A percentile compares a stretch with the other conserved stretches of the same genome.
Evolutionary conservation across 2,888 invertebrate genomes (phyloP).

Genomic region (Plusia festucae): DNA sequence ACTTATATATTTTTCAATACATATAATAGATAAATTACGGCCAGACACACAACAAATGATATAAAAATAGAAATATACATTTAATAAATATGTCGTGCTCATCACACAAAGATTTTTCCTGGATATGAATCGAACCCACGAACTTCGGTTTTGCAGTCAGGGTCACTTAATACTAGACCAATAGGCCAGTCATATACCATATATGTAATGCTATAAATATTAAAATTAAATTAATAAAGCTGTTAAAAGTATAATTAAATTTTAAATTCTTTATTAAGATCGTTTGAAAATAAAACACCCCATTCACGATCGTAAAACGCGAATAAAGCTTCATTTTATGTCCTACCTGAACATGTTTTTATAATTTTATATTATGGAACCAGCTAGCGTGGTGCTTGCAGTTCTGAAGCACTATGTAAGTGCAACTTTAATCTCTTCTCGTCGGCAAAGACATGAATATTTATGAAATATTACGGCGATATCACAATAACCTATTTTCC

Average conservation of each 20-base stretch:
- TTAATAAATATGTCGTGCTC: too few relatives aligned
- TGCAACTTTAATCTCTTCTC: slow-evolving; percentile 46
- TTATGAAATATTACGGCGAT: slow-evolving; percentile 47
- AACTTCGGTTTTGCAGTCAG: too few relatives aligned
- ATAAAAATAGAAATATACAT: too few relatives aligned
- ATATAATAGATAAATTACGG: too few relatives aligned
- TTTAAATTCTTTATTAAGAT: background rate
- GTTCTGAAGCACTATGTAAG: slow-evolving; percentile 39
- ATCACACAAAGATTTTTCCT: too few relatives aligned
- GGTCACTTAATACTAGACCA: too few relatives aligned
- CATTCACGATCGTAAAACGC: background rate
- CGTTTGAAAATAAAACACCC: background rate
- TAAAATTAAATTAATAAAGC: too few relatives aligned
- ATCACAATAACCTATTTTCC: slow-evolving; percentile 35
- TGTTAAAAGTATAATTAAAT: background rate
- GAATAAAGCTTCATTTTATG: background rate
- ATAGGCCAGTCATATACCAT: too few relatives aligned
- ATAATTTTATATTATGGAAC: slow-evolving; percentile 16
- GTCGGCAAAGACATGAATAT: slow-evolving; percentile 43
- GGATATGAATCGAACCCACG: too few relatives aligned
- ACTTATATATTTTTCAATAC: too few relatives aligned
- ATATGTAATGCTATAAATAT: too few relatives aligned
- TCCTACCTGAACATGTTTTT: background rate
- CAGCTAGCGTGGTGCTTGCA: slow-evolving; percentile 14
- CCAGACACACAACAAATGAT: too few relatives aligned